Percentiles rank a stretch among this genome's conserved stretches.
These are phyloP conservation scores for Hololepta plana DNA, from an alignment of 2,888 invertebrate genomes.

Conservation along the genomic window DNA sequence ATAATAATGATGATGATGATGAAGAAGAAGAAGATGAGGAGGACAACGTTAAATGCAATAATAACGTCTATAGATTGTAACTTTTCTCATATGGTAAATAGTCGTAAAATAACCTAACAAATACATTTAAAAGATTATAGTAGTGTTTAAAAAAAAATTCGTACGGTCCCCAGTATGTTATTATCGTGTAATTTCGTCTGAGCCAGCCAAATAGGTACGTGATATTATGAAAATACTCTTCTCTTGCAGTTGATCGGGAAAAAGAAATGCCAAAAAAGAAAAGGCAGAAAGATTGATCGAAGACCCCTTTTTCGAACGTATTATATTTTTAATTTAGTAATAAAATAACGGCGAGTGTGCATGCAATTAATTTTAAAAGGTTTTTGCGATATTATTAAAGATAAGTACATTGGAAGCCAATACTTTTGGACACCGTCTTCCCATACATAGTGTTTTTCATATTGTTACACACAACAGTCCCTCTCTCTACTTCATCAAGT, in stretches of 20 bases:
- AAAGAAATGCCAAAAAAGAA: not conserved
- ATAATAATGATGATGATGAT: too few relatives aligned
- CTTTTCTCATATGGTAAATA: too few relatives aligned
- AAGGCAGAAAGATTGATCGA: not conserved
- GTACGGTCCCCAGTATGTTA: constrained; percentile 19
- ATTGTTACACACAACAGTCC: constrained; percentile 2
- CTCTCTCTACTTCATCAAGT: too few relatives aligned
- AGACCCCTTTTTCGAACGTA: constrained; percentile 1
- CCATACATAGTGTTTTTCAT: constrained; percentile 3
- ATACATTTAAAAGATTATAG: constrained; percentile 13
- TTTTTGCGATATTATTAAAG: constrained; percentile 28
- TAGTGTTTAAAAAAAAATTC: constrained; percentile 20
- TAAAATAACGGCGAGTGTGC: constrained; percentile 23
- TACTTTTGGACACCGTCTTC: not conserved
- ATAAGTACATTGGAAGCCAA: constrained; percentile 20
- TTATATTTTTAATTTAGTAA: constrained; percentile 21
- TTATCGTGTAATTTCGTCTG: constrained; percentile 19
- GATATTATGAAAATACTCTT: constrained; percentile 18
- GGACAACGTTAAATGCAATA: too few relatives aligned
- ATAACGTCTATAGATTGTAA: too few relatives aligned
- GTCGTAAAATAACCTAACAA: constrained; percentile 4
- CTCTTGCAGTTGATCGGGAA: too few relatives aligned
- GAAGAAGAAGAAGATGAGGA: too few relatives aligned
- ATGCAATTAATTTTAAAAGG: constrained; percentile 28
- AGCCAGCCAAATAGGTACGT: constrained; percentile 8